phyloP scores from a whole-genome alignment of 2,113 vertebrate species.

The Vulpes ferrilata region DNA sequence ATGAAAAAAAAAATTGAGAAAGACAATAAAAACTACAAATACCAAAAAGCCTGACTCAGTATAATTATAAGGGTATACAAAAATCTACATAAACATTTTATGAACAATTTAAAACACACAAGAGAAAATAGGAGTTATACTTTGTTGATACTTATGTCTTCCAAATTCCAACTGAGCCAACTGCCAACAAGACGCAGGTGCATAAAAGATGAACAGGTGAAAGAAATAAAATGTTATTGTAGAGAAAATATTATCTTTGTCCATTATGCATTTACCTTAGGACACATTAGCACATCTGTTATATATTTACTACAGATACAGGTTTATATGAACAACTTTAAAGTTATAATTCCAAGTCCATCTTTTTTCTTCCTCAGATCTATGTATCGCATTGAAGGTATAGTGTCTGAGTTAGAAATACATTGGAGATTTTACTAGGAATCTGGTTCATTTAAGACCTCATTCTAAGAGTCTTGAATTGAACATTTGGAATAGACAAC shows the following conservation, averaged over 20 bases:
- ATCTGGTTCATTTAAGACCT: not conserved
- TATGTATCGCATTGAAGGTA: not conserved
- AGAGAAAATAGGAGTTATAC: slow-evolving; percentile 73
- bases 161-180: slow-evolving; percentile 82
- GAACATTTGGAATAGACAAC: not conserved
- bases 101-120: slow-evolving; percentile 78
- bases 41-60: not conserved
- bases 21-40: not conserved
- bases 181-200: slow-evolving; percentile 84
- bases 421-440: not conserved
- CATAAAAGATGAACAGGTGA: slow-evolving; percentile 86
- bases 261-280: slow-evolving; percentile 84
- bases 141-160: slow-evolving; percentile 73
- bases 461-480: not conserved
- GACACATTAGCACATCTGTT: slow-evolving; percentile 84
- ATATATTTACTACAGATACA: slow-evolving; percentile 71
- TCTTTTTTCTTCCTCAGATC: not conserved
- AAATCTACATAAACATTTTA: slow-evolving; percentile 66
- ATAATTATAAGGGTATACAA: slow-evolving; percentile 43
- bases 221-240: slow-evolving; percentile 85
- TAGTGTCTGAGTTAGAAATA: not conserved
- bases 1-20: slow-evolving; percentile 36
- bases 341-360: slow-evolving; percentile 48
- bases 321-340: slow-evolving; percentile 66
- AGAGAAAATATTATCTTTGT: slow-evolving; percentile 84